Evolutionary conservation across 2,888 invertebrate genomes (phyloP).

Genomic region (Callinectes sapidus): DNA sequence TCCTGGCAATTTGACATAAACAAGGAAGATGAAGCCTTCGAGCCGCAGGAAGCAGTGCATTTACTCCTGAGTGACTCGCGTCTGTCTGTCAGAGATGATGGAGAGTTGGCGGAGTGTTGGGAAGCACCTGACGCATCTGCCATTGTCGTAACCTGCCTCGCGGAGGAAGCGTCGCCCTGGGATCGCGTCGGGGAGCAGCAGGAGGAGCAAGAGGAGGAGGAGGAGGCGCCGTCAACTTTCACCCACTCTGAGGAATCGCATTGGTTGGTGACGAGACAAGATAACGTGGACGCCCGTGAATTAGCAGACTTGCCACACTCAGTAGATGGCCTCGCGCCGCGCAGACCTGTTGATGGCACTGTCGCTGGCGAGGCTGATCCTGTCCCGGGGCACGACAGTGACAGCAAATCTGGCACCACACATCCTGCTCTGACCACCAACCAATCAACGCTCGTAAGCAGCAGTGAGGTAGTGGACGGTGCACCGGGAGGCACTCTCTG

Average conservation of each 20-base stretch:
- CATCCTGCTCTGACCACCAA: not conserved
- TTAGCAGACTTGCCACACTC: not conserved
- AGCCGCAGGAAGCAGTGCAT: not conserved
- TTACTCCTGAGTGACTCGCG: not conserved
- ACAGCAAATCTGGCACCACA: not conserved
- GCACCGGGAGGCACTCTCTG: not conserved
- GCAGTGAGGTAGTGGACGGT: not conserved
- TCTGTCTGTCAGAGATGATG: slow-evolving; percentile 12
- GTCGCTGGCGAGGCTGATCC: not conserved
- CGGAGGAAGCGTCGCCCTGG: not conserved
- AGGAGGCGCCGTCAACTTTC: not conserved
- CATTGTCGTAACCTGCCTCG: not conserved
- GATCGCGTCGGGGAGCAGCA: not conserved
- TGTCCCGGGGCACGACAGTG: not conserved
- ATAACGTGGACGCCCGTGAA: not conserved
- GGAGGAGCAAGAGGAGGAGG: not conserved
- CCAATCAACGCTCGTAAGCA: not conserved
- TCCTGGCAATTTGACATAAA: slow-evolving; percentile 24
- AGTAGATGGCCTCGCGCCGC: not conserved
- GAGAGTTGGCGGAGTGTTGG: not conserved
- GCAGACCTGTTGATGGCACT: not conserved
- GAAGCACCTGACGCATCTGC: not conserved
- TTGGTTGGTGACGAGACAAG: not conserved
- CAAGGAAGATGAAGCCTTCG: slow-evolving; percentile 8
- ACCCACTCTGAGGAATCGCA: slow-evolving; percentile 22